Evolutionary conservation across 2,888 invertebrate genomes (phyloP).

Genomic region (Gisinianus flammeolus): DNA sequence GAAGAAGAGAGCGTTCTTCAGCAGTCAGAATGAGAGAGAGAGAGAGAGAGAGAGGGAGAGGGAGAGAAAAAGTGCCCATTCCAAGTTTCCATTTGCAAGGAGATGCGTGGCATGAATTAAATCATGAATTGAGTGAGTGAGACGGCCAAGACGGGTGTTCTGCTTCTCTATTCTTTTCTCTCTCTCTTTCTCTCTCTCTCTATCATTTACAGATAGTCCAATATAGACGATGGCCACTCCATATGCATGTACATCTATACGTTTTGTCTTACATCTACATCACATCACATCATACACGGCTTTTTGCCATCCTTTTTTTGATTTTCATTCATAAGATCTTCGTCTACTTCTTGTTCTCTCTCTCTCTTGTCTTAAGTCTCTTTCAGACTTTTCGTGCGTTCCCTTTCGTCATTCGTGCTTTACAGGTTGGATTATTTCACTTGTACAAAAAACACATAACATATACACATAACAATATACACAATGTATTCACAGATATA

Average conservation of each 20-base stretch:
- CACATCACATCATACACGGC: neutral
- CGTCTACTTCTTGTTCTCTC: neutral
- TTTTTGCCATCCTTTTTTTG: neutral
- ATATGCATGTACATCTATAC: neutral
- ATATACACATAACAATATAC: too few species aligned
- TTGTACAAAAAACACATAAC: too few species aligned
- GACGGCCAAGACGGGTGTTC: slow-evolving; percentile 12
- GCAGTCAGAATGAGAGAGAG: neutral
- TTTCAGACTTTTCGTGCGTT: neutral
- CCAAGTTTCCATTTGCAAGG: slow-evolving; percentile 34
- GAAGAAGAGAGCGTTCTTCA: neutral
- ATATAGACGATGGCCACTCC: neutral
- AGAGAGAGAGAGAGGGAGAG: slow-evolving; percentile 25
- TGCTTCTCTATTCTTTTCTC: neutral
- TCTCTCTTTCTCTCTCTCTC: neutral
- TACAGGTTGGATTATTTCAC: neutral
- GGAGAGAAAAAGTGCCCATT: slow-evolving; percentile 25
- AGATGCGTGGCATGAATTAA: slow-evolving; percentile 38
- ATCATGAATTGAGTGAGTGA: slow-evolving; percentile 26
- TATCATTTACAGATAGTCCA: neutral
- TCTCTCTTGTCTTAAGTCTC: neutral
- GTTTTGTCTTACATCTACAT: too few species aligned
- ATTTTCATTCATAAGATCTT: neutral
- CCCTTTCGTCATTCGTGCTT: neutral
- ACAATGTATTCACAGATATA: too few species aligned